Evolutionary conservation across 2,113 vertebrate species (phyloP).

Genomic region (Myrmecobius fasciatus): DNA sequence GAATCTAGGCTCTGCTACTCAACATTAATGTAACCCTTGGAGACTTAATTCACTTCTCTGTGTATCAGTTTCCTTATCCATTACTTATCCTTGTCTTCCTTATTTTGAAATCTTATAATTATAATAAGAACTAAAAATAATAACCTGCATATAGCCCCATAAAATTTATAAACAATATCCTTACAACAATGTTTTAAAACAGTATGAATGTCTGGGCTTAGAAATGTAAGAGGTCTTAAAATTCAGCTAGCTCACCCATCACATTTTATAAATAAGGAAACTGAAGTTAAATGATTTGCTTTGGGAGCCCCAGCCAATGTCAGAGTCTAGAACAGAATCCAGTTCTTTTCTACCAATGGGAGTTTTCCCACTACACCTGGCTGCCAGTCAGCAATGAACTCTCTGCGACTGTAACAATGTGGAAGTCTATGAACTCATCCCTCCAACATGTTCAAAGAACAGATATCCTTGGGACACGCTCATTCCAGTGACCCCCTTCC

Average conservation of each 20-base stretch:
- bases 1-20: background rate
- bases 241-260: background rate
- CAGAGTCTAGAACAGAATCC: background rate
- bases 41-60: background rate
- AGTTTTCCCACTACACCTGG: background rate
- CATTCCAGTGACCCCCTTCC: background rate
- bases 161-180: background rate
- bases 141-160: background rate
- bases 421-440: background rate
- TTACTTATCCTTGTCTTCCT: background rate
- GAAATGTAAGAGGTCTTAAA: background rate
- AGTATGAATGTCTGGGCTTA: background rate
- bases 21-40: background rate
- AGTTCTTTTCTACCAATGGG: background rate
- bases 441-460: background rate
- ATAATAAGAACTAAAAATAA: background rate
- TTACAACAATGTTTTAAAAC: background rate
- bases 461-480: background rate
- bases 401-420: background rate
- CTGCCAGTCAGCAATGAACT: background rate
- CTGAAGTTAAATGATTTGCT: background rate
- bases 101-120: background rate
- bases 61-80: background rate
- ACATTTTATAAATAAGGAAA: background rate
- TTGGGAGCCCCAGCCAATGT: background rate